phyloP scores from a whole-genome alignment of 2,888 invertebrate genomes.

The Clistopyga incitator region DNA sequence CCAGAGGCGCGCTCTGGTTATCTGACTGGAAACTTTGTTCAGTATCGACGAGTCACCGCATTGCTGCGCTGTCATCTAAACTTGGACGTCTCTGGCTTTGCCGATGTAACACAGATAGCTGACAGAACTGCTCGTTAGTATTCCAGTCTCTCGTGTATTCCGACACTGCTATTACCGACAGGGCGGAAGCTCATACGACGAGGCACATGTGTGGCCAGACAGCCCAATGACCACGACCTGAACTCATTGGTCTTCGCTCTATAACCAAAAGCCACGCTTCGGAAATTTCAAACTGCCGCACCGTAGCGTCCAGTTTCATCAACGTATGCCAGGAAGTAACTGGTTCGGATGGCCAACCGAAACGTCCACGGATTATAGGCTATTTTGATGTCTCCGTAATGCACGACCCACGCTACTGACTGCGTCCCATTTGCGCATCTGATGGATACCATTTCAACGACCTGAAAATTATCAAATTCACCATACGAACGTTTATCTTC shows the following conservation, averaged over 20 bases:
- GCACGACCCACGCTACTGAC: background rate
- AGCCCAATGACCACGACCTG: too few species aligned
- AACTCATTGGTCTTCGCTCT: too few species aligned
- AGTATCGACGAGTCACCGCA: conserved; percentile 15
- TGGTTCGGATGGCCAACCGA: background rate
- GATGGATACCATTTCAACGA: too few species aligned
- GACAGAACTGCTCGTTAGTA: conserved; percentile 16
- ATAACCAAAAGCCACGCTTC: too few species aligned
- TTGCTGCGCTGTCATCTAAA: background rate
- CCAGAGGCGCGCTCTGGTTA: conserved; percentile 34
- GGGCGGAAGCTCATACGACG: too few species aligned
- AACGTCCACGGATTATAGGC: background rate
- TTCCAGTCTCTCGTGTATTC: conserved; percentile 7
- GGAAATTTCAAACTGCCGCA: too few species aligned
- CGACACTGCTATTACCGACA: conserved; percentile 20
- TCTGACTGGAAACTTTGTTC: conserved; percentile 52
- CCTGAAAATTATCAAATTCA: too few species aligned
- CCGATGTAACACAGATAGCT: background rate
- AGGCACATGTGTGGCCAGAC: too few species aligned
- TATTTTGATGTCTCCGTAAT: too few species aligned
- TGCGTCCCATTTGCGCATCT: too few species aligned
- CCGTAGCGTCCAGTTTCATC: too few species aligned
- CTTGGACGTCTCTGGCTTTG: background rate
- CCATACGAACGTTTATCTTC: too few species aligned
- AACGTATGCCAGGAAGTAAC: background rate